phyloP scores from a whole-genome alignment of 2,888 invertebrate species.

The Sialis lutaria region DNA sequence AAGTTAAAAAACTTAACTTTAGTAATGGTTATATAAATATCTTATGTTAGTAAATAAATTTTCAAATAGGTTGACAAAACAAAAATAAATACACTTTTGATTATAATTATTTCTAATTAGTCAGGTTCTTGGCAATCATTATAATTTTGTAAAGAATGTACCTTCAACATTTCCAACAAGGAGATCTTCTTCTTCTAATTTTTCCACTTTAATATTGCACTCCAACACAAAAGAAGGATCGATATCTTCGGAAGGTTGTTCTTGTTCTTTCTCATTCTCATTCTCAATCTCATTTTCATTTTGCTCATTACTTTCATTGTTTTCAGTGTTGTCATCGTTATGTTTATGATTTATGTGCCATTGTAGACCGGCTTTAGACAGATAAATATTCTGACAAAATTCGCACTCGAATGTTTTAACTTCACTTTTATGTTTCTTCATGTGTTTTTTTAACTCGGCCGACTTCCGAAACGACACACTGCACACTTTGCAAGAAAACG shows the following conservation, averaged over 20 bases:
- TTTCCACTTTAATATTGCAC: slow-evolving; percentile 5
- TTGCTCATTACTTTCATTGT: background rate
- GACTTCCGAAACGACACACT: background rate
- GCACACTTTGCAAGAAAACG: background rate
- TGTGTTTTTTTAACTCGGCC: slow-evolving; percentile 4
- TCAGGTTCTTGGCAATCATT: background rate
- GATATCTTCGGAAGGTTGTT: background rate
- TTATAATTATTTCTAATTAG: too few species aligned
- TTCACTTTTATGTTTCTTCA: slow-evolving; percentile 4
- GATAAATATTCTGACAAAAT: slow-evolving; percentile 8
- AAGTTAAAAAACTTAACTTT: background rate
- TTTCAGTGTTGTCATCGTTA: slow-evolving; percentile 5
- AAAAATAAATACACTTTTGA: too few species aligned
- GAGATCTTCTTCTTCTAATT: background rate
- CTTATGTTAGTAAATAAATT: background rate
- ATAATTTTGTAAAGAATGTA: background rate
- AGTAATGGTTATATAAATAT: background rate
- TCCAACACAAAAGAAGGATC: slow-evolving; percentile 4
- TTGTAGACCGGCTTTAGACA: slow-evolving; percentile 8
- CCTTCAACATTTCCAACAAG: background rate
- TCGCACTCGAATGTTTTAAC: slow-evolving; percentile 7
- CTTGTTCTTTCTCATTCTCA: too few species aligned
- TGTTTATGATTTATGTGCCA: slow-evolving; percentile 10
- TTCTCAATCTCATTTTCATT: too few species aligned
- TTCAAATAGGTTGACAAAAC: background rate